Conservation (phyloP, 2,797 vertebrate species). For the Girardinus metallicus region DNA sequence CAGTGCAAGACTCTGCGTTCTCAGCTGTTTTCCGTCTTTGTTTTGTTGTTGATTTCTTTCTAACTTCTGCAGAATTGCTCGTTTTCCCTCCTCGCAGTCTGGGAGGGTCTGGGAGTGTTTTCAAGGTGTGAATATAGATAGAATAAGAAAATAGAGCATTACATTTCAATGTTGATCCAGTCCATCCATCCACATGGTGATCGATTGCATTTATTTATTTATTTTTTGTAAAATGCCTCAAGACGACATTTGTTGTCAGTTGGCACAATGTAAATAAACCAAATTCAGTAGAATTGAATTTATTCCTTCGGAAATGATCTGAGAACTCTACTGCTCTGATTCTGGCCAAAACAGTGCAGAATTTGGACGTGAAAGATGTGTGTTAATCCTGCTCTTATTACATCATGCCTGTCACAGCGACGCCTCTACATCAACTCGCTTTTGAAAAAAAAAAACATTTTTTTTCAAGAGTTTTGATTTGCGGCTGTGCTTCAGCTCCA, state of each 20-base stretch:
- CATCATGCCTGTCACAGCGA: slow-evolving; percentile 27
- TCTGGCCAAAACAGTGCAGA: neutral
- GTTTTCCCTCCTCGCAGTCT: slow-evolving; percentile 26
- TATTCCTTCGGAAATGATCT: neutral
- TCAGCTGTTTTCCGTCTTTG: slow-evolving; percentile 36
- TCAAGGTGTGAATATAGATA: neutral
- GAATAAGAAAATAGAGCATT: neutral
- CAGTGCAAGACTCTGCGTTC: slow-evolving; percentile 45
- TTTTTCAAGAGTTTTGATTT: slow-evolving; percentile 55
- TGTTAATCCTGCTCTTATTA: neutral
- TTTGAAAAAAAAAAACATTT: slow-evolving; percentile 20
- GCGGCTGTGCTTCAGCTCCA: slow-evolving; percentile 46
- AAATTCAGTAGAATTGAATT: neutral
- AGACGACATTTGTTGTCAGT: no score
- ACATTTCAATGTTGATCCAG: neutral
- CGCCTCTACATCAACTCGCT: slow-evolving; percentile 42
- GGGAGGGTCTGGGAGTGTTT: neutral
- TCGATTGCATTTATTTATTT: neutral
- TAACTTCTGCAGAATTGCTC: slow-evolving; percentile 27
- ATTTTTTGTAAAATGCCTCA: no score
- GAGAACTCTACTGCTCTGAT: neutral
- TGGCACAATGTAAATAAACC: no score
- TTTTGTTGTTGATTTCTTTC: slow-evolving; percentile 32
- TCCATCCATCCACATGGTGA: neutral
- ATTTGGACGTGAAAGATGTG: neutral